Percentiles rank a stretch among this genome's conserved stretches.
These are phyloP conservation scores for Epinotia brunnichana DNA, from an alignment of 2,888 invertebrate species.

Conservation along the genomic window DNA sequence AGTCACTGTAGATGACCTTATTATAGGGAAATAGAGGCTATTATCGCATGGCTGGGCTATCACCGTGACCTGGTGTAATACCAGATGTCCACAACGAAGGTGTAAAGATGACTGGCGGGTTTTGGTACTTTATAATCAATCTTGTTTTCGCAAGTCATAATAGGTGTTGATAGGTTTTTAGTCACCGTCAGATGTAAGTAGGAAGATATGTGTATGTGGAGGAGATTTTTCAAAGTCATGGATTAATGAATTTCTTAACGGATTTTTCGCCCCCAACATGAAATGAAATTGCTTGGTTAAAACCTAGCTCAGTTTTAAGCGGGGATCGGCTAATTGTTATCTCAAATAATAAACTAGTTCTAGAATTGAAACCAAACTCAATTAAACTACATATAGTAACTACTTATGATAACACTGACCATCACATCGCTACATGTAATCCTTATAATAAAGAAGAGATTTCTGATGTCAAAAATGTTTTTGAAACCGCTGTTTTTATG, in stretches of 20 bases:
- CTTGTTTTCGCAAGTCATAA: slow-evolving; percentile 40
- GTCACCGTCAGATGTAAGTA: slow-evolving; percentile 6
- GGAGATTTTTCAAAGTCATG: slow-evolving; percentile 2
- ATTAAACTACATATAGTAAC: too few species aligned
- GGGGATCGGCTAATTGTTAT: too few species aligned
- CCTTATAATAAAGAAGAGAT: too few species aligned
- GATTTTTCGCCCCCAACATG: background rate
- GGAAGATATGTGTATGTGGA: background rate
- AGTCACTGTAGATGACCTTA: background rate
- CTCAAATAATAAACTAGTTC: background rate
- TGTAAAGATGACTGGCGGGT: slow-evolving; percentile 40
- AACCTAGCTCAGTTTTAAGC: too few species aligned
- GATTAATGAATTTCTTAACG: background rate
- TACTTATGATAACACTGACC: too few species aligned
- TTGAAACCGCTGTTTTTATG: too few species aligned
- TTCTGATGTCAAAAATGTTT: too few species aligned
- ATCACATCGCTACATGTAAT: too few species aligned
- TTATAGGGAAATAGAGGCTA: background rate
- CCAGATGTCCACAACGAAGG: slow-evolving; percentile 21
- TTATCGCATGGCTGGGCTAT: background rate
- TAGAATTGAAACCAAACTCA: too few species aligned
- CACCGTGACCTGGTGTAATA: slow-evolving; percentile 13
- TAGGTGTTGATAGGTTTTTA: slow-evolving; percentile 22
- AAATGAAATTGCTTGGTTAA: background rate
- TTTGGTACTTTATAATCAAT: slow-evolving; percentile 52